Conservation (phyloP, 1,140 invertebrate species). For the Apolygus lucorum region DNA sequence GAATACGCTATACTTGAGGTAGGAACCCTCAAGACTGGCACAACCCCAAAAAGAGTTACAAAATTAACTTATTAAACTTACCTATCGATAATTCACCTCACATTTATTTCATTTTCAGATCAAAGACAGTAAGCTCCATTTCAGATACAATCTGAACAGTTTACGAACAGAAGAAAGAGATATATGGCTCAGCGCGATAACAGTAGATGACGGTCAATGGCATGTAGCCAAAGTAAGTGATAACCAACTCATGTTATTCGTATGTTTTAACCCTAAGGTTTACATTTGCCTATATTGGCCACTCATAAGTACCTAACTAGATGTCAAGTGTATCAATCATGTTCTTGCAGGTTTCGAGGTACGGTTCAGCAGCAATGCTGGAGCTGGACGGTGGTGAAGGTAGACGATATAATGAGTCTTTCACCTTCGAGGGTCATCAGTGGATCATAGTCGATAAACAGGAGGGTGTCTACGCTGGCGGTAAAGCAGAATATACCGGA, state of each 20-base stretch:
- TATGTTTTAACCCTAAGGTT: no score
- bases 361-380: slow-evolving; percentile 86
- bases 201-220: slow-evolving; percentile 95
- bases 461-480: slow-evolving; percentile 88
- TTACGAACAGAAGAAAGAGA: slow-evolving; percentile 78
- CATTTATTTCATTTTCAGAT: slow-evolving; percentile 45
- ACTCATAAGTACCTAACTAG: no score
- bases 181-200: slow-evolving; percentile 79
- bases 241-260: no score
- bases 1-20: slow-evolving; percentile 92
- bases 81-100: background rate
- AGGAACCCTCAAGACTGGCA: slow-evolving; percentile 16
- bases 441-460: slow-evolving; percentile 88
- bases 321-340: no score
- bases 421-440: slow-evolving; percentile 82
- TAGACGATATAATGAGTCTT: slow-evolving; percentile 86
- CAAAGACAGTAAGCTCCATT: slow-evolving; percentile 79
- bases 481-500: slow-evolving; percentile 89
- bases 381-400: slow-evolving; percentile 93
- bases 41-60: background rate
- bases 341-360: slow-evolving; percentile 51
- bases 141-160: slow-evolving; percentile 88
- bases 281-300: no score
- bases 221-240: slow-evolving; percentile 76
- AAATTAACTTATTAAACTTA: no score